phyloP scores from a whole-genome alignment of 2,888 invertebrate species.

The Bellardia bayeri region DNA sequence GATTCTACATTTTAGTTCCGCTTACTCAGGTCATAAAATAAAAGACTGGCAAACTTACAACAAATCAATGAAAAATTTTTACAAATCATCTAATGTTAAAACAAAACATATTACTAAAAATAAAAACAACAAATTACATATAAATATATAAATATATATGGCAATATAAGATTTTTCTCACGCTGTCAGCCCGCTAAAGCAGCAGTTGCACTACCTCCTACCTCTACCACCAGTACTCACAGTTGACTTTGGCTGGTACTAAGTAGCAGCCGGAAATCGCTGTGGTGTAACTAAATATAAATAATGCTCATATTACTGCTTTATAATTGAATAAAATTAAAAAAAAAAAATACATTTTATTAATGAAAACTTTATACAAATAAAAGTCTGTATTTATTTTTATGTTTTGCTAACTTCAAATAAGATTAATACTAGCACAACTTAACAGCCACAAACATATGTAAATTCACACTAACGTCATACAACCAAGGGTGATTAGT shows the following conservation, averaged over 20 bases:
- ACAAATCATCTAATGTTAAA: slow-evolving; percentile 71
- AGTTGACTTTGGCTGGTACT: slow-evolving; percentile 3
- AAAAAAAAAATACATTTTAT: slow-evolving; percentile 50
- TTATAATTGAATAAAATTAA: slow-evolving; percentile 4
- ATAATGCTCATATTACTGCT: slow-evolving; percentile 43
- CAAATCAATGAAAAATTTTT: slow-evolving; percentile 66
- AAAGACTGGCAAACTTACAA: not conserved
- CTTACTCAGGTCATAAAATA: slow-evolving; percentile 59
- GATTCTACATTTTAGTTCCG: slow-evolving; percentile 69
- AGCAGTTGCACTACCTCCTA: slow-evolving; percentile 36
- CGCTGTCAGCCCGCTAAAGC: slow-evolving; percentile 60
- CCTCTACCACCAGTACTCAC: not conserved
- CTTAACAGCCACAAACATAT: slow-evolving; percentile 44
- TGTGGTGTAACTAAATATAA: slow-evolving; percentile 69
- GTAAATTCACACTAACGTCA: slow-evolving; percentile 66
- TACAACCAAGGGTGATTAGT: slow-evolving; percentile 41
- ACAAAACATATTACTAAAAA: slow-evolving; percentile 48
- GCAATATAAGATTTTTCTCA: slow-evolving; percentile 68
- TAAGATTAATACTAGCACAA: slow-evolving; percentile 19
- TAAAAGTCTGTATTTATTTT: slow-evolving; percentile 19
- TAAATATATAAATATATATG: slow-evolving; percentile 36
- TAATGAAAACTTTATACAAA: slow-evolving; percentile 59
- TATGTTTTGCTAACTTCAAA: not conserved
- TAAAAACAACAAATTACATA: slow-evolving; percentile 16
- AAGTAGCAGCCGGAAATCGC: slow-evolving; percentile 69